Conservation (phyloP, 2,797 vertebrate genomes). For the Strix occidentalis region DNA sequence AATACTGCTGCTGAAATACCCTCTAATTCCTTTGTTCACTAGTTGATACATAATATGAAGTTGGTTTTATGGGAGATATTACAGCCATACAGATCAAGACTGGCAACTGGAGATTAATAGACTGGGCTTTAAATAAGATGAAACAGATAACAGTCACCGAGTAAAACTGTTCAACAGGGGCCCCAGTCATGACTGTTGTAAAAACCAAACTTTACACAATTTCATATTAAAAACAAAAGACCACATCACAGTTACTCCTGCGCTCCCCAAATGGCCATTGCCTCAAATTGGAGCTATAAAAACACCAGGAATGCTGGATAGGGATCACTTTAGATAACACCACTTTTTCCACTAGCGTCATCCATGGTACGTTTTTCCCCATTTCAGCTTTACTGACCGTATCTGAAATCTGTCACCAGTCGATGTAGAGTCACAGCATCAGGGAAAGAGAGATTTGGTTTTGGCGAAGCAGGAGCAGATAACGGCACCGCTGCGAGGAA, state of each 20-base stretch:
- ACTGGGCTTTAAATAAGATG: background rate
- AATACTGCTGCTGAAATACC: background rate
- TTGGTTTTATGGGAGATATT: background rate
- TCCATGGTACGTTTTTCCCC: background rate
- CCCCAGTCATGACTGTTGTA: accelerated
- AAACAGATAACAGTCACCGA: background rate
- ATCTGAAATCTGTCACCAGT: background rate
- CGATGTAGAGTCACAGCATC: background rate
- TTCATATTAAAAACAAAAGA: background rate
- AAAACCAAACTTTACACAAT: background rate
- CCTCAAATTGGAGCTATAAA: background rate
- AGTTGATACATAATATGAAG: background rate
- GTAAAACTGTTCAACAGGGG: background rate
- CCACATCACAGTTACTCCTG: background rate
- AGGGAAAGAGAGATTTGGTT: background rate
- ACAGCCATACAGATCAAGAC: background rate
- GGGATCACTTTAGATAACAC: background rate
- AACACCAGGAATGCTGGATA: background rate
- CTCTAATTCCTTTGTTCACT: background rate
- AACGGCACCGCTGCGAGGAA: accelerated
- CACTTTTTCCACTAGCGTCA: background rate
- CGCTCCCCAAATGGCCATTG: background rate
- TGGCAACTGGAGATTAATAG: background rate
- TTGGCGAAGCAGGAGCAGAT: background rate
- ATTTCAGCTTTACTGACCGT: background rate